These are phyloP conservation scores for Girardinus metallicus DNA, from an alignment of 2,797 vertebrate species.

Conservation along the genomic window DNA sequence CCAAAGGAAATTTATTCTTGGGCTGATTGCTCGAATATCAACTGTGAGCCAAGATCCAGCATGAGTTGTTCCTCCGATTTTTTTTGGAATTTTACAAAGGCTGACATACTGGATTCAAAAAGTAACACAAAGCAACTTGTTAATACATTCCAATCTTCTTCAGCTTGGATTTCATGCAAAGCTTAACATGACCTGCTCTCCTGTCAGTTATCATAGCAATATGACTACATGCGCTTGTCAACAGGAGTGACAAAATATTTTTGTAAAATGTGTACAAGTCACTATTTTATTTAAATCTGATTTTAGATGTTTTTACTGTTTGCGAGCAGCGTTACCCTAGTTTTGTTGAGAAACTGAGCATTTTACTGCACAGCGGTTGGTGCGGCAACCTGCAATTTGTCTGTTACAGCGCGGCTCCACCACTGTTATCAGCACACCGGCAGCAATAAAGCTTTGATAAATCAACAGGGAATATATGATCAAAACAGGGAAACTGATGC, in stretches of 20 bases:
- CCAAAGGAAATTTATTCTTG: conserved; percentile 46
- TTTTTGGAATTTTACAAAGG: conserved; percentile 9
- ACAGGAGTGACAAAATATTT: not conserved
- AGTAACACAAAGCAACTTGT: not conserved
- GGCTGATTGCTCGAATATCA: conserved; percentile 58
- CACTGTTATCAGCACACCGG: not conserved
- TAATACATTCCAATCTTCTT: not conserved
- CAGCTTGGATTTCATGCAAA: not conserved
- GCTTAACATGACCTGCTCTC: not conserved
- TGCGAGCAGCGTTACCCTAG: not conserved
- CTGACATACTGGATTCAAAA: not conserved
- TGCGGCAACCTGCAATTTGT: not conserved
- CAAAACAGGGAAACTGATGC: not conserved
- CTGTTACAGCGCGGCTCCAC: not conserved
- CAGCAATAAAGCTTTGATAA: not conserved
- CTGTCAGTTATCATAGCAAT: not conserved
- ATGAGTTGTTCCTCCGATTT: not conserved
- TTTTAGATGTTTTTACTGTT: not conserved
- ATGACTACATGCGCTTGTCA: not conserved
- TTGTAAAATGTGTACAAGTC: not conserved
- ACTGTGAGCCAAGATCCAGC: conserved; percentile 24
- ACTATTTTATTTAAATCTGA: not conserved
- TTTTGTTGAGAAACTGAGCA: not conserved
- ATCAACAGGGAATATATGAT: not conserved
- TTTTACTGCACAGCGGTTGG: conserved; percentile 10